Evolutionary conservation across 2,888 invertebrate species (phyloP).

Genomic region (Crepidodera aurea): DNA sequence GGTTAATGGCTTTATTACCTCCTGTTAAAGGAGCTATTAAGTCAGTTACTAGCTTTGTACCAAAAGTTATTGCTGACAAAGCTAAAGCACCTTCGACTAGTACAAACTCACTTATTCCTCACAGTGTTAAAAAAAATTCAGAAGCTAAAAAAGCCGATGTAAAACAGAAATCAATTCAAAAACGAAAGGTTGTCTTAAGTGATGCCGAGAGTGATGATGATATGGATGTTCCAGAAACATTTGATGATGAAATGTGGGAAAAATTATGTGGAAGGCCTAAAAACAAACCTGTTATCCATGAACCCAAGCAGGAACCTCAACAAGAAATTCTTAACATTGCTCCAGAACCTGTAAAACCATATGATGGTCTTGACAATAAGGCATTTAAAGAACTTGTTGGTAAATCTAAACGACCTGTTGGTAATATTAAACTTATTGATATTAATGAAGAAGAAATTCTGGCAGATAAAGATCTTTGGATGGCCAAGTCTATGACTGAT

Average conservation of each 20-base stretch:
- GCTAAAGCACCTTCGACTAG: constrained; percentile 22
- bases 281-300: constrained; percentile 63
- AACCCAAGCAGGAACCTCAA: constrained; percentile 60
- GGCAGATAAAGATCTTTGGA: constrained; percentile 81
- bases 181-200: constrained; percentile 37
- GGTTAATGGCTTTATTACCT: constrained; percentile 51
- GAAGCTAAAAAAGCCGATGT: constrained; percentile 37
- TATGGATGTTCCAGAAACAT: constrained; percentile 57
- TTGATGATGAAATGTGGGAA: constrained; percentile 62
- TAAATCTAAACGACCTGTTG: constrained; percentile 68
- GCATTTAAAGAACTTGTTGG: constrained; percentile 76
- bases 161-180: constrained; percentile 29
- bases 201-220: constrained; percentile 52
- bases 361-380: constrained; percentile 63
- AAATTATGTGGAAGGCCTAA: constrained; percentile 61
- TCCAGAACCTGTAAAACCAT: constrained; percentile 61
- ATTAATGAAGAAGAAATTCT: constrained; percentile 78
- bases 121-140: constrained; percentile 37
- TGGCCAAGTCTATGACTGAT: constrained; percentile 81
- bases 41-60: constrained; percentile 50
- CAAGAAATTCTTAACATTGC: constrained; percentile 61
- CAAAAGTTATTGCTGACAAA: constrained; percentile 44
- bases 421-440: constrained; percentile 80
- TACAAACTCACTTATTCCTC: constrained; percentile 30
- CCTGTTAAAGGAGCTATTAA: constrained; percentile 49